Evolutionary conservation across 30 jellyfish, hydroid and myxozoan species (phyloP).

Genomic region (Mastigias papua): DNA sequence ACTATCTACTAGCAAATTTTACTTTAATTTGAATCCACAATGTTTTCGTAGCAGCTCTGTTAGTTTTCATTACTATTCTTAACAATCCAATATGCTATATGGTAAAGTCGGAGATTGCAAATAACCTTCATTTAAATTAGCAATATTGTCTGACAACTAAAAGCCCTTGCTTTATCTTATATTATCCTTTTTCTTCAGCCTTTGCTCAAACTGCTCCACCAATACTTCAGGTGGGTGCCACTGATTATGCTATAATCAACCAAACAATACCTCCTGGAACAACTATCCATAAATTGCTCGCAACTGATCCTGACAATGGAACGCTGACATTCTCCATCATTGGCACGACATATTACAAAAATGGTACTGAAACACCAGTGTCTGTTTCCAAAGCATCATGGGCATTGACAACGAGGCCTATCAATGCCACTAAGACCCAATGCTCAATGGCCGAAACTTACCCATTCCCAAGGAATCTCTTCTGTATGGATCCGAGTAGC

Average conservation of each 20-base stretch:
- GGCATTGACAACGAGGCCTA: slow-evolving; percentile 28
- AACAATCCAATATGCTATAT: too few relatives aligned
- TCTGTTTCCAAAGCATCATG: slow-evolving; percentile 25
- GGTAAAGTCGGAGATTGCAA: too few relatives aligned
- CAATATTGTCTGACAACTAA: too few relatives aligned
- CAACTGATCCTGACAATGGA: slow-evolving; percentile 61
- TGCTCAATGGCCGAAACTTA: slow-evolving; percentile 47
- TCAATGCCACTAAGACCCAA: neutral
- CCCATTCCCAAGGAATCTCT: slow-evolving; percentile 70
- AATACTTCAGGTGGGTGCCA: neutral
- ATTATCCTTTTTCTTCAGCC: slow-evolving; percentile 8
- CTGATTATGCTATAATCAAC: slow-evolving; percentile 19
- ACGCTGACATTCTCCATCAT: slow-evolving; percentile 48
- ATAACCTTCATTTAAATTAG: too few relatives aligned
- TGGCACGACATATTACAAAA: slow-evolving; percentile 47
- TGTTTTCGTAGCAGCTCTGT: too few relatives aligned
- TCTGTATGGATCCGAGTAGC: slow-evolving; percentile 54
- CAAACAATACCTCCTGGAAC: slow-evolving; percentile 16
- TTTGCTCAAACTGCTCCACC: slow-evolving; percentile 43
- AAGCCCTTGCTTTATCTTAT: too few relatives aligned
- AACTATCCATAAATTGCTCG: slow-evolving; percentile 22
- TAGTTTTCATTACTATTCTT: too few relatives aligned
- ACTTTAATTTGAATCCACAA: too few relatives aligned
- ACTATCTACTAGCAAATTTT: too few relatives aligned
- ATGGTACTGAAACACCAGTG: slow-evolving; percentile 38